A percentile compares a stretch with the other conserved stretches of the same genome.
Conservation (phyloP, 2,113 vertebrate genomes). For the Psilopsiagon aurifrons region DNA sequence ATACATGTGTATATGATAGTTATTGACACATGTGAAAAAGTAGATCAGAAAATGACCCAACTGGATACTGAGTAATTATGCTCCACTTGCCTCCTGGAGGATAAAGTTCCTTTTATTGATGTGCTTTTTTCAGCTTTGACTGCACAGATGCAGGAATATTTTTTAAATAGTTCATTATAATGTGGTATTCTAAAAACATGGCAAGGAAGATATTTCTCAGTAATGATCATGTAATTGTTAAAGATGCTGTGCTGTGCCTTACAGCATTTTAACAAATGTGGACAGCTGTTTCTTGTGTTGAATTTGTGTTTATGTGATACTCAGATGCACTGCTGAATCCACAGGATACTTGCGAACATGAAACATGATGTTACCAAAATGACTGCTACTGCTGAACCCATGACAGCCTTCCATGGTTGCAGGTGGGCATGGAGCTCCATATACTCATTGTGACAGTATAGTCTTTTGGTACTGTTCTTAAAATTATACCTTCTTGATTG, state of each 20-base stretch:
- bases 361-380: not conserved
- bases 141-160: not conserved
- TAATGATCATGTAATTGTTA: not conserved
- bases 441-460: not conserved
- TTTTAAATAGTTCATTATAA: not conserved
- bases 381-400: too few species aligned
- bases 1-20: not conserved
- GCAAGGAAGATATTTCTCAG: not conserved
- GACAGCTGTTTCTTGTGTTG: not conserved
- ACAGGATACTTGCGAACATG: not conserved
- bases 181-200: not conserved
- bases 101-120: not conserved
- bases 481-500: not conserved
- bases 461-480: not conserved
- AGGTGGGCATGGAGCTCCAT: not conserved
- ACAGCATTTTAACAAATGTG: not conserved
- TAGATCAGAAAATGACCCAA: not conserved
- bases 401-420: not conserved
- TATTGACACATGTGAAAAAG: not conserved
- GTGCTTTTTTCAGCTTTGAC: not conserved
- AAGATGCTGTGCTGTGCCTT: not conserved
- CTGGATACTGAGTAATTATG: not conserved
- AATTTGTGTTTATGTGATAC: not conserved
- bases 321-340: not conserved
- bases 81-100: not conserved